Base-by-base conservation (phyloP, 2,113 vertebrate species). In the Nothobranchius kuhntae region DNA sequence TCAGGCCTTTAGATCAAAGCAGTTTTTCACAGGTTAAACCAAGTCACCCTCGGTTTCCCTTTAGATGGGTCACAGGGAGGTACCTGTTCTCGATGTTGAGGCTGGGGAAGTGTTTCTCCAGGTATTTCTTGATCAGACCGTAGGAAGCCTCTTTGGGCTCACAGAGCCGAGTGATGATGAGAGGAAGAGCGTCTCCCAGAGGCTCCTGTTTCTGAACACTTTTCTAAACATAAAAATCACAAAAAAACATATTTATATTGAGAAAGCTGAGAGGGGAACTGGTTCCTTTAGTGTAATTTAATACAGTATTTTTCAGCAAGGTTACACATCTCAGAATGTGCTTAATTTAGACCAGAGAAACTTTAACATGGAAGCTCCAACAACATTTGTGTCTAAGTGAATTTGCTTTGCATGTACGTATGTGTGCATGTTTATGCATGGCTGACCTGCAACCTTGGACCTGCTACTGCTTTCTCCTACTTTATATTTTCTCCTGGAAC, bases 101-200 rank as follows among this genome's bases (percentile, higher is more conserved):
- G 80, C 93, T 94, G 70, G 96, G 97, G 73, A 96, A 99, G 89
- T 99, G 96, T 84, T 98, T 96, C 86, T 96, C 95, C 68, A 99
- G 88, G 0, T 99, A 99, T 88, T 98, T 99, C 90, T 96, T 98
- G 91, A 99, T 99, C 62, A 99, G 93, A 82, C 93, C 91, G 91
- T 97, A 98, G 3, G 97, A 99, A 14, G 96, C 98, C 91, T 99
- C 98, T 86, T 99, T 99, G 36, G 98, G 98, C 86, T 98, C 96
- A 72, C 97, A 99, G 36, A 99, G 94, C 64, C 96, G 95, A 35
- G 98, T 99, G 83, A 99, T 98, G 74, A 98, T 98, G 90, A 99
- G 88, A 0, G 96, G 98, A 72, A 99, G 93, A 46, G 97, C 85
- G 1, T 99, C 96, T 71, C 96, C 96, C 81, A 99, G 91, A 64